Evolutionary conservation across 2,797 vertebrate species (phyloP), one percentile per base, ranked within the genome.

Genomic region (Sorex maritimensis): DNA sequence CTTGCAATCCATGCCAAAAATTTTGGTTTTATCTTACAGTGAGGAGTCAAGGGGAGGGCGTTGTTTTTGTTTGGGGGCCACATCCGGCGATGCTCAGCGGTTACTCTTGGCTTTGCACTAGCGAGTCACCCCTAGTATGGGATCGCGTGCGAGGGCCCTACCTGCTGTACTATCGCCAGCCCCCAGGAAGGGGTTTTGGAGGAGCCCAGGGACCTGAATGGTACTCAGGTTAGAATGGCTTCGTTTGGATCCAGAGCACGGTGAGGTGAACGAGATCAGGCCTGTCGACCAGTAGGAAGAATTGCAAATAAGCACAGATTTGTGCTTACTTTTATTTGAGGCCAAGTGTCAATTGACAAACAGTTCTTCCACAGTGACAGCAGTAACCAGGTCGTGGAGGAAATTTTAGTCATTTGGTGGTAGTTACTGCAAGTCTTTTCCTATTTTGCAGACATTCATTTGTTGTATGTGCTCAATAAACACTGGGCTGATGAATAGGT

Each of bases 341-440:
- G 71, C 78, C 26, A 77, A 38, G 23, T 90, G 23, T 67, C 86
- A 67, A 89, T 46, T 87, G 69, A 90, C 82, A 88, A 82, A 30
- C 38, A 81, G 14, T 83, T 71, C 86, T 92, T 14, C 52, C 79
- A 82, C 46, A 87, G 19, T 92, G 41, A 80, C 19, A 78, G 30
- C 34, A 88, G 2, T 49, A 81, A 86, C 73, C 3, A 87, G 34
- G 72, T 92, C 86, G 19, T 86, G 9, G 46, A 85, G 69, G 85
- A 71, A 81, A 46, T 68, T 93, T 88, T 85, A 49, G 65, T 65
- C 21, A 67, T 68, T 90, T 72, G 68, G 75, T 46, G n/a, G 72
- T 85, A 69, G 73, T 78, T 69, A 92, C 21, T 46, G 46, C 41
- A 85, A 30, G 41, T 4, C 55, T 52, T 44, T 44, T 30, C n/a